phyloP scores from a whole-genome alignment of 1,140 invertebrate genomes.

The Bombus waltoni region DNA sequence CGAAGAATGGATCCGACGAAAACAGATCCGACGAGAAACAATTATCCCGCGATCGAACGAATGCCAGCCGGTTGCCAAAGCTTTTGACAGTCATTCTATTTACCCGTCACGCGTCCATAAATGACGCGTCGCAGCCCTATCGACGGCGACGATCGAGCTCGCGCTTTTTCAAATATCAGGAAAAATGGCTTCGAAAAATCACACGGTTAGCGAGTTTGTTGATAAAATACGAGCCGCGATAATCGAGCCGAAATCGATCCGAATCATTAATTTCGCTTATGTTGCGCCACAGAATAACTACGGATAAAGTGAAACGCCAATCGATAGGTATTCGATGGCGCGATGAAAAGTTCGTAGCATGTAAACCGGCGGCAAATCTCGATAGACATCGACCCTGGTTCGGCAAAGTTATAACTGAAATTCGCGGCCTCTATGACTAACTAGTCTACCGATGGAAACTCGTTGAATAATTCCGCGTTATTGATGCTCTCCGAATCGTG shows the following conservation, averaged over 20 bases:
- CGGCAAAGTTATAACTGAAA: background rate
- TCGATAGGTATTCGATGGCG: background rate
- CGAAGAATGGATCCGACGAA: background rate
- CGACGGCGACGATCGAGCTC: background rate
- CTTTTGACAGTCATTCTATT: slow-evolving; percentile 27
- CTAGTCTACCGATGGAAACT: background rate
- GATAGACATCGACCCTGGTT: background rate
- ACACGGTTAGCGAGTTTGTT: background rate
- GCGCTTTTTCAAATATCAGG: background rate
- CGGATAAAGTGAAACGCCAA: too few species aligned
- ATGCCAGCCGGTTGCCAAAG: background rate
- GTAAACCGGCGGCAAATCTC: background rate
- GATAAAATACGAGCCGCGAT: background rate
- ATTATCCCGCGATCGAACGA: slow-evolving; percentile 16
- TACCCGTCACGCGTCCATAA: background rate
- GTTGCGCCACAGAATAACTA: too few species aligned
- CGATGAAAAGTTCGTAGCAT: background rate
- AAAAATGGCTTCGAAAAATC: background rate
- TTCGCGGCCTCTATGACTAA: background rate
- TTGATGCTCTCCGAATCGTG: slow-evolving; percentile 1
- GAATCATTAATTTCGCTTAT: slow-evolving; percentile 4
- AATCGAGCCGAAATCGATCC: background rate
- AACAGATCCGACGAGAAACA: slow-evolving; percentile 10
- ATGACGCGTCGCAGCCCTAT: background rate
- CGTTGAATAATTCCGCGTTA: slow-evolving; percentile 21